Base-by-base conservation (phyloP, 2,888 invertebrate species). In the Drosophila kokeensis region DNA sequence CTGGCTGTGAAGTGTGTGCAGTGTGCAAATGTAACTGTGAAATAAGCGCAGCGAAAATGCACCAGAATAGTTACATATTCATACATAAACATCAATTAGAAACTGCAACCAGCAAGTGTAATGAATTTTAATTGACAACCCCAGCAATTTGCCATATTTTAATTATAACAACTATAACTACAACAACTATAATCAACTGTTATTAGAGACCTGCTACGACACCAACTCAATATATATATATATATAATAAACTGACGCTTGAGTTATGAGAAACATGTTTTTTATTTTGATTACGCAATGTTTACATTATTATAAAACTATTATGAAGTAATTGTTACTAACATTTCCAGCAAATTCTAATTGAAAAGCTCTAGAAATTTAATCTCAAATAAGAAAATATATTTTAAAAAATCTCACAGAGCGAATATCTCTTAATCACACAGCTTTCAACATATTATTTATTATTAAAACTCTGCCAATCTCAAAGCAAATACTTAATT, bases 1-100 rank as follows among this genome's bases (percentile, higher is more conserved):
- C n/a, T 24, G 34, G 4, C 11, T 34, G 59, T 50, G 58, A 52
- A 52, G 57, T 59, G 32, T 45, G 45, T 21, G 24, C 45, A 15
- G 4, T 24, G 45, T 45, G 45, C 21, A 24, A 45, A 45, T 15
- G 0, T 1, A 24, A 24, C 21, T 45, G 45, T 24, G 21, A 45
- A 15, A 21, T 15, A 21, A 45, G 4, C 15, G 13, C 21, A 2
- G 45, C 2, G 4, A 45, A 21, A 7, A 21, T 21, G 40, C 40
- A 15, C 15, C 1, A 24, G 21, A 45, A 45, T 8, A 15, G 8
- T 15, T 45, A 8, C 15, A 21, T 2, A 21, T 6, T 45, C 21
- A 45, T 1, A 0, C 13, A 21, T 40, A 4, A 13, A 45, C 24
- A 24, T 15, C 45, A 45, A 21, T 42, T 21, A 6, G 11, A 42